phyloP scores from a whole-genome alignment of 2,113 vertebrate genomes.

The Dipodomys merriami region DNA sequence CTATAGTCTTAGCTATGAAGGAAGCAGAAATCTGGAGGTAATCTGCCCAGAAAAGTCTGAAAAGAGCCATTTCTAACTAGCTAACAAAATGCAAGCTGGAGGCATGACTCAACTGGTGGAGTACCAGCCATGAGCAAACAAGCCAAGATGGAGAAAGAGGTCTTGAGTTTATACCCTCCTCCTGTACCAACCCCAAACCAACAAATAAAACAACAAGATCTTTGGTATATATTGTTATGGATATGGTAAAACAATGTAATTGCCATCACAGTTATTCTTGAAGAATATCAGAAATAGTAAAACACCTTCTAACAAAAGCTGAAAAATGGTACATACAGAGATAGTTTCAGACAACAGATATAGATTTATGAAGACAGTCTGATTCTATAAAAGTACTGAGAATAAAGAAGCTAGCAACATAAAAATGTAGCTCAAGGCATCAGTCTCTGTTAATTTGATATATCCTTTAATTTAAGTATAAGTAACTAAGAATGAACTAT shows the following conservation, averaged over 20 bases:
- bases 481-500: slow-evolving; percentile 58
- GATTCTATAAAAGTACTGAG: slow-evolving; percentile 16
- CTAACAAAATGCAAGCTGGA: too few relatives aligned
- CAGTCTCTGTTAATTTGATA: slow-evolving; percentile 60
- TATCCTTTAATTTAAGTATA: slow-evolving; percentile 64
- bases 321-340: slow-evolving; percentile 42
- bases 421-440: slow-evolving; percentile 38
- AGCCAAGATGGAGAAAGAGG: too few relatives aligned
- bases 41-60: too few relatives aligned
- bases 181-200: too few relatives aligned
- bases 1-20: too few relatives aligned
- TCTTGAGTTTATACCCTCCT: too few relatives aligned
- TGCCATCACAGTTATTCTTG: slow-evolving; percentile 35
- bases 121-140: too few relatives aligned
- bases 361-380: slow-evolving; percentile 17
- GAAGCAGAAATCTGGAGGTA: too few relatives aligned
- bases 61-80: too few relatives aligned
- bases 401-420: slow-evolving; percentile 36
- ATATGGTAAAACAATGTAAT: slow-evolving; percentile 65
- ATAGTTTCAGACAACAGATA: not conserved
- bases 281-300: not conserved
- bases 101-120: too few relatives aligned
- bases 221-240: not conserved
- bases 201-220: too few relatives aligned
- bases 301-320: slow-evolving; percentile 48